Evolutionary conservation across 2,888 invertebrate genomes (phyloP).

Genomic region (Sylvicola cinctus): DNA sequence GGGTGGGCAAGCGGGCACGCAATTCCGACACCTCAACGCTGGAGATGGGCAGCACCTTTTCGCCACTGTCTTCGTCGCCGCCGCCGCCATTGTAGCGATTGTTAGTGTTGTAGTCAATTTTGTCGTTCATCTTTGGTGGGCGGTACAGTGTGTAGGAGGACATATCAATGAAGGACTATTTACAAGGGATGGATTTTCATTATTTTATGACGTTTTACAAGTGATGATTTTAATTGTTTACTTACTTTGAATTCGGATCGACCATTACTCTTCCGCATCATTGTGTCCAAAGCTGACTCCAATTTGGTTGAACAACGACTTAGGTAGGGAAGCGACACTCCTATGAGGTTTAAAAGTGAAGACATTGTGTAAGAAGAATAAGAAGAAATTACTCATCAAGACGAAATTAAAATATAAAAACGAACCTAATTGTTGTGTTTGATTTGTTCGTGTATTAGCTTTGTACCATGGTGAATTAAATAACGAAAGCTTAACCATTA

Average conservation of each 20-base stretch:
- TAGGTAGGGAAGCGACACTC: too few species aligned
- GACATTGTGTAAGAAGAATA: too few species aligned
- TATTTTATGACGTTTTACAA: not conserved
- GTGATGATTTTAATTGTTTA: constrained; percentile 10
- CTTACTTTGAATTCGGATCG: constrained; percentile 6
- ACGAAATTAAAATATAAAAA: too few species aligned
- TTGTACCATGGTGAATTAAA: too few species aligned
- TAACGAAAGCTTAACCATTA: too few species aligned
- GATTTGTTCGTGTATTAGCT: too few species aligned
- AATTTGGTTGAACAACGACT: constrained; percentile 35
- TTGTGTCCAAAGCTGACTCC: constrained; percentile 43
- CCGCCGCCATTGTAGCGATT: not conserved
- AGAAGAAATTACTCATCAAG: too few species aligned
- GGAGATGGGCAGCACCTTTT: constrained; percentile 10
- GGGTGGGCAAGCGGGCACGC: constrained; percentile 40
- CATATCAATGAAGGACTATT: constrained; percentile 1
- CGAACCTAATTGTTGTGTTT: too few species aligned
- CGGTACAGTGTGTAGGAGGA: not conserved
- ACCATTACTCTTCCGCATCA: constrained; percentile 18
- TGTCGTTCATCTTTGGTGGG: constrained; percentile 1
- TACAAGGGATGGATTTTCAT: not conserved
- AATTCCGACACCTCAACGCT: constrained; percentile 20
- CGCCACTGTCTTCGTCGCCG: not conserved
- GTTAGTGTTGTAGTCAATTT: not conserved
- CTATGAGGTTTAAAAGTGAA: too few species aligned